Conservation (phyloP, 2,797 vertebrate species). For the Threskiornis aethiopicus region DNA sequence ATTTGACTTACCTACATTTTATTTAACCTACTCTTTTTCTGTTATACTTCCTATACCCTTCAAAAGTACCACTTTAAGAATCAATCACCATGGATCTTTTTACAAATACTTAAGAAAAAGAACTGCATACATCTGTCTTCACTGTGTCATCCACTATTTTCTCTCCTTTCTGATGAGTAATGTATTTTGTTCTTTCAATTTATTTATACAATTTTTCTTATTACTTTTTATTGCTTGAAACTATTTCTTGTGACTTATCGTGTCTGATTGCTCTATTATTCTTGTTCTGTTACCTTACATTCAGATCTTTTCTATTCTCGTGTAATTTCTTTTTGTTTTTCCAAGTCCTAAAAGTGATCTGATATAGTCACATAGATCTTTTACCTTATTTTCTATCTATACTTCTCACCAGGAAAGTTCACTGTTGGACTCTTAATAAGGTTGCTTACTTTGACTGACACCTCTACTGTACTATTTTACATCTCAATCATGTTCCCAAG, state of each 20-base stretch:
- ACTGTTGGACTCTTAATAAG: neutral
- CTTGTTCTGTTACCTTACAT: neutral
- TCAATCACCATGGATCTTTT: neutral
- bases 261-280: neutral
- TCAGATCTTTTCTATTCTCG: neutral
- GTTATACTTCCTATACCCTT: neutral
- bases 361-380: neutral
- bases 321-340: neutral
- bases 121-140: neutral
- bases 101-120: neutral
- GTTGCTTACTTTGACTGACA: neutral
- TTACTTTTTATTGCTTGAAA: neutral
- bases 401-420: neutral
- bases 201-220: neutral
- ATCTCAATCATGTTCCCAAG: neutral
- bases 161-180: neutral
- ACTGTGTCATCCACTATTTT: neutral
- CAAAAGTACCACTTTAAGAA: neutral
- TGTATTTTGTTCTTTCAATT: neutral
- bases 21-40: neutral
- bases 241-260: neutral
- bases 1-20: neutral
- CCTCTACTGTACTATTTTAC: neutral
- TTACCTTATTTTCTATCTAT: neutral
- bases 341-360: neutral